These are phyloP conservation scores for Proterorhinus semilunaris DNA, from an alignment of 2,113 vertebrate genomes.

Conservation along the genomic window DNA sequence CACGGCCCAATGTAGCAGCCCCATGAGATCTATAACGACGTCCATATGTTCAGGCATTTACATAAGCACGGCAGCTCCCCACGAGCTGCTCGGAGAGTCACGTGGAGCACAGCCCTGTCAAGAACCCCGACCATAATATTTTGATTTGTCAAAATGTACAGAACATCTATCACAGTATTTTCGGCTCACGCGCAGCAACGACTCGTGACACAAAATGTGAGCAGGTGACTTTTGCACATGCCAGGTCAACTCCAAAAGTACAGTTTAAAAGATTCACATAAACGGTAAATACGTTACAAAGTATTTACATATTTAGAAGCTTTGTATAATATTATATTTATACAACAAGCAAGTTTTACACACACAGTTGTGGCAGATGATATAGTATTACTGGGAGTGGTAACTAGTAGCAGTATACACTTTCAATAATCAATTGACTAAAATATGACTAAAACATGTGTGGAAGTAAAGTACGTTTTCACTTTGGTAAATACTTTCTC, in stretches of 20 bases:
- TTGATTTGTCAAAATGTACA: constrained; percentile 34
- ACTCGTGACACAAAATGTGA: constrained; percentile 12
- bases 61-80: constrained; percentile 36
- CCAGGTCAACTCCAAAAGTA: constrained; percentile 16
- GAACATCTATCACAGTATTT: constrained; percentile 1
- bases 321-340: too few relatives aligned
- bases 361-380: too few relatives aligned
- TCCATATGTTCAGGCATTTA: constrained; percentile 54
- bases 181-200: constrained; percentile 7
- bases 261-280: background rate
- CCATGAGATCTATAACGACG: constrained; percentile 38
- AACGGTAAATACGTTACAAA: too few relatives aligned
- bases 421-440: too few relatives aligned
- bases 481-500: too few relatives aligned
- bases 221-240: constrained; percentile 35
- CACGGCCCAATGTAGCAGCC: constrained; percentile 11
- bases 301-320: too few relatives aligned
- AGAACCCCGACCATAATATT: constrained; percentile 59
- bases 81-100: constrained; percentile 56
- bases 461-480: too few relatives aligned
- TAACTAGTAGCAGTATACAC: too few relatives aligned
- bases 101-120: constrained; percentile 40
- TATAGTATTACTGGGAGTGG: too few relatives aligned
- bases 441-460: too few relatives aligned
- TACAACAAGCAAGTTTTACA: too few relatives aligned